Evolutionary conservation across 2,113 vertebrate genomes (phyloP), one percentile per base, ranked within the genome.

Genomic region (Cisticola juncidis): DNA sequence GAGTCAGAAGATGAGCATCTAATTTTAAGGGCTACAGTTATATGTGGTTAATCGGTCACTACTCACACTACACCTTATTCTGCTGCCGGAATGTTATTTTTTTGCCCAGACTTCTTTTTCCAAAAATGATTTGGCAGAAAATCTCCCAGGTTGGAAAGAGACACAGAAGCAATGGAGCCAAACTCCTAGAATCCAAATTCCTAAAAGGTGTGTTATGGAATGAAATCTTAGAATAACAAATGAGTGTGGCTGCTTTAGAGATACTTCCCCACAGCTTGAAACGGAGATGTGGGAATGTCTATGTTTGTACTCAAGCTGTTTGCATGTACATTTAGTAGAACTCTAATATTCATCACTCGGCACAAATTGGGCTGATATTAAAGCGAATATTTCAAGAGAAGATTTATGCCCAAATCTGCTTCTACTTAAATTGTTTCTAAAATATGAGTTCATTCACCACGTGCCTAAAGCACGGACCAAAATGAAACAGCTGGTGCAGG

Each of bases 261-360:
- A 95, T 95, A 83, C 72, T 90, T 95, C 92, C 62, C 93, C 92
- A 86, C 96, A 96, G 95, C 88, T 86, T 95, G 92, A 96, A 93
- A 73, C 7, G 0, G 90, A 86, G 93, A 94, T 92, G 88, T 81
- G 81, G 92, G 96, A 95, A 97, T 66, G 91, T 87, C 82, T 94
- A 76, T 1, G 16, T 80, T 92, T 96, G 92, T 97, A 93, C 68
- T 96, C 96, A 96, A 96, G 95, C 92, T 97, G 95, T 97, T 97
- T 95, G 83, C 86, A 77, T 94, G 92, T 96, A 96, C 86, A 28
- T 94, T 96, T 89, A 94, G 88, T 61, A 87, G 66, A 94, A 92
- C 70, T 87, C 83, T 69, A 95, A 94, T 96, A 96, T 96, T 95
- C 88, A 94, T 96, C 96, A 95, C 86, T 96, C 42, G 1, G 42